phyloP scores from a whole-genome alignment of 2,113 vertebrate species.

The Apteryx mantelli region DNA sequence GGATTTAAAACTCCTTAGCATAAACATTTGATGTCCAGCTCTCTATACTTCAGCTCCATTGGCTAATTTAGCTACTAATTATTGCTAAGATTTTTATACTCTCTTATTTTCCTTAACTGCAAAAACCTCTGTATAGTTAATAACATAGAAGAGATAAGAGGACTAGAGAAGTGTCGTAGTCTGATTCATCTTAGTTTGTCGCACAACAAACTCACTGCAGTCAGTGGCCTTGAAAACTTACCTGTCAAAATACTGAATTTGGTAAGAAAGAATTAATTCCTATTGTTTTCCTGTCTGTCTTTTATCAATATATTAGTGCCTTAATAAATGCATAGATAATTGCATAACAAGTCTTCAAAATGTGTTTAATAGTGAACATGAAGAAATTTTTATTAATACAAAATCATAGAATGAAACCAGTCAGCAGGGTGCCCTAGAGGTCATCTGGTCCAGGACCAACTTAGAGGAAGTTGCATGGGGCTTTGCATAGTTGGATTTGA shows the following conservation, averaged over 20 bases:
- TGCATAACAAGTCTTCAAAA: accelerated
- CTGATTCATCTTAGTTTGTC: conserved; percentile 86
- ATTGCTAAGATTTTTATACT: background rate
- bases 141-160: conserved; percentile 81
- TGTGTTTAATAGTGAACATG: accelerated
- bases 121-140: conserved; percentile 78
- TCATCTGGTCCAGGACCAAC: background rate
- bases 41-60: background rate
- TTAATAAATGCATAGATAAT: background rate
- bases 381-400: background rate
- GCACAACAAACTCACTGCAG: conserved; percentile 82
- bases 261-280: conserved; percentile 68
- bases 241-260: conserved; percentile 85
- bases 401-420: background rate
- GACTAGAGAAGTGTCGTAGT: conserved; percentile 82
- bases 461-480: background rate
- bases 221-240: conserved; percentile 78
- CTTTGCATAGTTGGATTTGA: background rate
- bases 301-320: no score
- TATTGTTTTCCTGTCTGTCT: accelerated
- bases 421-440: background rate
- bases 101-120: conserved; percentile 70
- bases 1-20: background rate
- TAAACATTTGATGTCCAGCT: background rate
- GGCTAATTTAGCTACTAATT: background rate